A percentile compares a stretch with the other conserved stretches of the same genome.
Conservation (phyloP, 2,888 invertebrate species). For the Dermolepida albohirtum region DNA sequence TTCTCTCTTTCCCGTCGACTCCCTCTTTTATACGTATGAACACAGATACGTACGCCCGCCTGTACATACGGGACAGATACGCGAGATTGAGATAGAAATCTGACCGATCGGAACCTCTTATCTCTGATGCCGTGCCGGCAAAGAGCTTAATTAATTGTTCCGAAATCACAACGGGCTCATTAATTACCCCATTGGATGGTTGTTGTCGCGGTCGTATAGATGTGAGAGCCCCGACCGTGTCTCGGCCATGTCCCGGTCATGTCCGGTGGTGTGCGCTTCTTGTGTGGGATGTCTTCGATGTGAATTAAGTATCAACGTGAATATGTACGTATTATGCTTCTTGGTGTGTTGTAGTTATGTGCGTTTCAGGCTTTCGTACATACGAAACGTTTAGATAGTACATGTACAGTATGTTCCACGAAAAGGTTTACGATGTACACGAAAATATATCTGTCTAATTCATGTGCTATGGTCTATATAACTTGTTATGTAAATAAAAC, state of each 20-base stretch:
- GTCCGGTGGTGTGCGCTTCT: constrained; percentile 22
- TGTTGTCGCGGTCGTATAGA: background rate
- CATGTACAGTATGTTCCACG: too few relatives aligned
- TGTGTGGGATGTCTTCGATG: constrained; percentile 13
- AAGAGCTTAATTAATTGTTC: constrained; percentile 33
- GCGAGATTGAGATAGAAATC: constrained; percentile 14
- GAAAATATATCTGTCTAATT: too few relatives aligned
- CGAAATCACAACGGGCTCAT: constrained; percentile 34
- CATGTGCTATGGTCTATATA: too few relatives aligned
- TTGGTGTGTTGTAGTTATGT: too few relatives aligned
- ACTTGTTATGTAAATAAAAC: too few relatives aligned
- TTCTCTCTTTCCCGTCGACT: too few relatives aligned
- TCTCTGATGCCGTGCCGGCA: constrained; percentile 1
- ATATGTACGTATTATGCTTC: too few relatives aligned
- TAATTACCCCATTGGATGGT: constrained; percentile 10
- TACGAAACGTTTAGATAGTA: too few relatives aligned
- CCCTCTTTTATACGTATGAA: too few relatives aligned
- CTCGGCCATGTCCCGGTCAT: constrained; percentile 13
- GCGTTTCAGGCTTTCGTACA: too few relatives aligned
- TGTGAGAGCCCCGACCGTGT: background rate
- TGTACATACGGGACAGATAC: constrained; percentile 1
- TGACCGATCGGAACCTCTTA: constrained; percentile 20
- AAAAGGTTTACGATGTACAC: too few relatives aligned
- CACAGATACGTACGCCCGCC: constrained; percentile 1
- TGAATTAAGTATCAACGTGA: background rate